phyloP scores from a whole-genome alignment of 35 echinoderm and acorn worm genomes.

The Hemicentrotus pulcherrimus region DNA sequence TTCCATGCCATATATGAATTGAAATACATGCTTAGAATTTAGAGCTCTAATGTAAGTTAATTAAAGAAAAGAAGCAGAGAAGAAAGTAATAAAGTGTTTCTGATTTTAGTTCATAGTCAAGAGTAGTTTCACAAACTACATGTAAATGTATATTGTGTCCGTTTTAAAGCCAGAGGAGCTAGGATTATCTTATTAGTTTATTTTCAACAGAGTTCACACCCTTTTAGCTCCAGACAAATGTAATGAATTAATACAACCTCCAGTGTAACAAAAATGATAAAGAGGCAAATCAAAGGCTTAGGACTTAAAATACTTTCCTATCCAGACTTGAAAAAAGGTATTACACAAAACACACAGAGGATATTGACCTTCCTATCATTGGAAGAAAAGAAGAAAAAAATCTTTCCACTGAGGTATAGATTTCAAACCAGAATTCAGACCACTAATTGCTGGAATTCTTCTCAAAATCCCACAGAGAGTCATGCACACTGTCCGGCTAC shows the following conservation, averaged over 20 bases:
- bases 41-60: too few relatives aligned
- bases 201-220: too few relatives aligned
- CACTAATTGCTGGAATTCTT: conserved; percentile 18
- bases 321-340: not conserved
- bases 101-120: too few relatives aligned
- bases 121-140: too few relatives aligned
- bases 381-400: not conserved
- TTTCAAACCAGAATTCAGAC: not conserved
- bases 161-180: too few relatives aligned
- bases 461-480: not conserved
- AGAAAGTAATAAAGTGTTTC: too few relatives aligned
- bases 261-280: not conserved
- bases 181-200: too few relatives aligned
- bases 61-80: too few relatives aligned
- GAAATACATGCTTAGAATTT: too few relatives aligned
- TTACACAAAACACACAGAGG: not conserved
- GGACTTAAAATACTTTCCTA: not conserved
- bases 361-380: not conserved
- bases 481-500: not conserved
- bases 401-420: not conserved
- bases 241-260: not conserved
- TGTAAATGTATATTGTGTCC: too few relatives aligned
- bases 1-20: too few relatives aligned
- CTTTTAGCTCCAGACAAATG: too few relatives aligned
- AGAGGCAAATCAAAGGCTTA: not conserved